Conservation (phyloP, 2,113 vertebrate genomes). For the Dunckerocampus dactyliophorus region DNA sequence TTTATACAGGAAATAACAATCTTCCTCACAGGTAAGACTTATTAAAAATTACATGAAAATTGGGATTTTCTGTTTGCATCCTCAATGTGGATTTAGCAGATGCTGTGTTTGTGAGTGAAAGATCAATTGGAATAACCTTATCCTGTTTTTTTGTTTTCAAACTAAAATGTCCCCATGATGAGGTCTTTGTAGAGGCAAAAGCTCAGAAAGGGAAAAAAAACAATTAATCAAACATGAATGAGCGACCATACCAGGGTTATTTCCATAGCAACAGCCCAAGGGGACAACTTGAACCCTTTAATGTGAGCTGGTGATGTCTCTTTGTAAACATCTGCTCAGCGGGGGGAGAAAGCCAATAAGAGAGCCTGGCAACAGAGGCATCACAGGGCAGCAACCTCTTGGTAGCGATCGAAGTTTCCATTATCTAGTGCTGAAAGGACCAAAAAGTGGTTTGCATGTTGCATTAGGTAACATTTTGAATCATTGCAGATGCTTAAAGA, state of each 20-base stretch:
- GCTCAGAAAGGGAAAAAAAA: conserved; percentile 55
- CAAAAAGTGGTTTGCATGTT: conserved; percentile 50
- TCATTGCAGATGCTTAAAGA: not conserved
- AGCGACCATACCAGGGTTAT: conserved; percentile 68
- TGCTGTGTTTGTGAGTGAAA: not conserved
- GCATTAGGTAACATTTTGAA: conserved; percentile 33
- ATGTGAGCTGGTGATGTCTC: conserved; percentile 71
- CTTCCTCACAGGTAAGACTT: conserved; percentile 23
- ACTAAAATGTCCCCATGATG: conserved; percentile 59
- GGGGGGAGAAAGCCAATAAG: conserved; percentile 59
- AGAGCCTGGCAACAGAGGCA: conserved; percentile 68
- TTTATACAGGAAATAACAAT: conserved; percentile 33
- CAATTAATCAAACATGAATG: conserved; percentile 77
- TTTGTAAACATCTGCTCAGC: conserved; percentile 72
- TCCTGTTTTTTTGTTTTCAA: conserved; percentile 54
- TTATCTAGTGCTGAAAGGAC: conserved; percentile 59
- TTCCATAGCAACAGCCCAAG: conserved; percentile 75
- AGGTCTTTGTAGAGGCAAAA: conserved; percentile 55
- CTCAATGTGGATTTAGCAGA: not conserved
- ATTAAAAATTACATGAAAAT: conserved; percentile 28
- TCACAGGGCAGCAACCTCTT: conserved; percentile 68
- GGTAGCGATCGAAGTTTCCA: conserved; percentile 69
- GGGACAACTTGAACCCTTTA: conserved; percentile 72
- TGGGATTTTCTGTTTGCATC: conserved; percentile 4
- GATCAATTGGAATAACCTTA: conserved; percentile 34